Evolutionary conservation across 2,888 invertebrate species (phyloP).

Genomic region (Caenorhabditis drosophilae): DNA sequence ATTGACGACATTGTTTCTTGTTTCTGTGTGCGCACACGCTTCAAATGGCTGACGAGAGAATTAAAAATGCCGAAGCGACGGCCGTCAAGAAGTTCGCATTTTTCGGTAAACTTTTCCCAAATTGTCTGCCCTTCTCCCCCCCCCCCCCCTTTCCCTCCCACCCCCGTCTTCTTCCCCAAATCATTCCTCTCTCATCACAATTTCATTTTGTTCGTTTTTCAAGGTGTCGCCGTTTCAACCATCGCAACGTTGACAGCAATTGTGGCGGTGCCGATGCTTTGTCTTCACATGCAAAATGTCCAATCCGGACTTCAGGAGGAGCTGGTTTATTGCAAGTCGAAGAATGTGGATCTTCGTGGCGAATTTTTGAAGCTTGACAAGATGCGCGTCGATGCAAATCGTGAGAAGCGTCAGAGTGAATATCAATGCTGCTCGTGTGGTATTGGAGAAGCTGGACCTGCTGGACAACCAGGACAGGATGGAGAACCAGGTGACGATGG

Average conservation of each 20-base stretch:
- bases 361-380: constrained; percentile 41
- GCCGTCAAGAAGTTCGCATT: constrained; percentile 44
- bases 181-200: too few relatives aligned
- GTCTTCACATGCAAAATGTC: constrained; percentile 62
- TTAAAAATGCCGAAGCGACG: constrained; percentile 35
- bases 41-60: constrained; percentile 38
- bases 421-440: constrained; percentile 49
- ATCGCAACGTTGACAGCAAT: constrained; percentile 60
- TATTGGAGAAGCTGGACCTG: constrained; percentile 41
- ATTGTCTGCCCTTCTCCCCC: too few relatives aligned
- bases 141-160: too few relatives aligned
- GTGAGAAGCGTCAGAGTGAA: constrained; percentile 22
- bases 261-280: constrained; percentile 65
- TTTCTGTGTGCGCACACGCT: constrained; percentile 14
- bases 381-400: constrained; percentile 7
- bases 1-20: neutral
- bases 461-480: constrained; percentile 41
- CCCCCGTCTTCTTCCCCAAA: too few relatives aligned
- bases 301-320: constrained; percentile 59
- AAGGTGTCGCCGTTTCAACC: constrained; percentile 57
- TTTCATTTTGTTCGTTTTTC: neutral
- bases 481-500: constrained; percentile 50
- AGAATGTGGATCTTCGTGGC: constrained; percentile 33
- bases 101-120: constrained; percentile 22
- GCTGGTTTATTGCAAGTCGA: constrained; percentile 48